Percentiles rank a stretch among this genome's conserved stretches.
phyloP scores from a whole-genome alignment of 2,888 invertebrate genomes.

The Hypselothyrea guttata region DNA sequence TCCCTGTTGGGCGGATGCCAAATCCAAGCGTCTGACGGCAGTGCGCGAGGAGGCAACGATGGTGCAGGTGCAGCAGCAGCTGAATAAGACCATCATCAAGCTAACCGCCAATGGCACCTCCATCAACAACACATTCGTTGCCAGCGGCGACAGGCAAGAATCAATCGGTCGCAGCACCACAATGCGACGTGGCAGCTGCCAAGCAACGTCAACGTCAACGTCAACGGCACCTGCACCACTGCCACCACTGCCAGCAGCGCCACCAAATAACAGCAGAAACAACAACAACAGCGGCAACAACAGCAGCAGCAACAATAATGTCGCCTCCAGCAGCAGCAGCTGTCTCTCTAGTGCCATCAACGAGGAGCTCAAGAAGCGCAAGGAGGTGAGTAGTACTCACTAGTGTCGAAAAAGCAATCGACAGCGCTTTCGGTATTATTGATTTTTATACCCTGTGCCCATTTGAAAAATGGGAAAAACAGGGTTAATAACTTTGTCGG shows the following conservation, averaged over 20 bases:
- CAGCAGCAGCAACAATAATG: conserved; percentile 69
- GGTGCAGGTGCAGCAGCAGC: conserved; percentile 51
- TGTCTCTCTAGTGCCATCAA: conserved; percentile 87
- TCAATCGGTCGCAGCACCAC: conserved; percentile 56
- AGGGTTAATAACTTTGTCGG: no score
- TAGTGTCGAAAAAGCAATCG: not conserved
- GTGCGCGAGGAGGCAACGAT: conserved; percentile 86
- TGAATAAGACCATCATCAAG: conserved; percentile 89
- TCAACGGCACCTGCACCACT: conserved; percentile 20
- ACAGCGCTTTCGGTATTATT: no score
- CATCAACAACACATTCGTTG: conserved; percentile 85
- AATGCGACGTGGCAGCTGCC: conserved; percentile 36
- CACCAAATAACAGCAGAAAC: conserved; percentile 47
- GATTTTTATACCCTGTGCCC: no score
- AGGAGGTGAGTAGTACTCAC: conserved; percentile 83
- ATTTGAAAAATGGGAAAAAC: no score
- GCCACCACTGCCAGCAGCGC: conserved; percentile 33
- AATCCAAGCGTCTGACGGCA: conserved; percentile 86
- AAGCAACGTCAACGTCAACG: conserved; percentile 20
- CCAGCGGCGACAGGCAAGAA: conserved; percentile 35
- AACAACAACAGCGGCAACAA: conserved; percentile 59
- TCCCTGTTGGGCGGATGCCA: conserved; percentile 86
- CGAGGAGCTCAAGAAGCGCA: conserved; percentile 87
- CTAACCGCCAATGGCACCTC: conserved; percentile 88
- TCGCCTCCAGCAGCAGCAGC: conserved; percentile 70